Evolutionary conservation across 2,113 vertebrate genomes (phyloP), one percentile per base, ranked within the genome.

Genomic region (Pygoscelis adeliae): DNA sequence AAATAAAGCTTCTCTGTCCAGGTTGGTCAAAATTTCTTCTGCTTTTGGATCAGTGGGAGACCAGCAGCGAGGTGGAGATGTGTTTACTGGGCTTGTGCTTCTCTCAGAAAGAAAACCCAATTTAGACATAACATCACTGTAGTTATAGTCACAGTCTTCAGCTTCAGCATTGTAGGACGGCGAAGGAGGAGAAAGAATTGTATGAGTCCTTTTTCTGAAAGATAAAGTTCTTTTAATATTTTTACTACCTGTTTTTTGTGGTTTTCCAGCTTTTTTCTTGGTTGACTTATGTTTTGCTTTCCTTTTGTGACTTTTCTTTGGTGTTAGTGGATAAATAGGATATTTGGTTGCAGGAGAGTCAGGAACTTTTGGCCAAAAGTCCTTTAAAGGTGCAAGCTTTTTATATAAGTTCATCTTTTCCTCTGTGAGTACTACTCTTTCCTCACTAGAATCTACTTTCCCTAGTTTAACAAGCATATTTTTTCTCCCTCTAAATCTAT

Each of bases 401-500:
- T 98, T 98, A 97, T 99, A 99, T 25, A 98, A 95, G 80, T 99
- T 97, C 91, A 99, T 97, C 95, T 99, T 99, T 81, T 99, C 98
- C 73, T 99, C 98, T n/a, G 99, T 99, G 96, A 99, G 97, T 91
- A 98, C 87, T 79, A 99, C 99, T 92, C 98, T 95, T 95, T 99
- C 98, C 96, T 99, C 99, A 93, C 98, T 98, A 84, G 98, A 98
- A 89, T 98, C 99, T 97, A 99, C 97, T 98, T 99, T 99, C 55
- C 98, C 98, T 98, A 99, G 98, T 94, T 99, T 99, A 89, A 99
- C 99, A 97, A 99, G 97, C 99, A 99, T 99, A 98, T 99, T 99
- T 98, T 99, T 99, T 96, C 99, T 99, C 74, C 99, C 99, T 98
- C 99, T 99, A 97, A 99, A 99, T 95, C 99, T 98, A 98, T 99